Evolutionary conservation across 1,140 invertebrate genomes (phyloP).

Genomic region (Branchinecta lindahli): DNA sequence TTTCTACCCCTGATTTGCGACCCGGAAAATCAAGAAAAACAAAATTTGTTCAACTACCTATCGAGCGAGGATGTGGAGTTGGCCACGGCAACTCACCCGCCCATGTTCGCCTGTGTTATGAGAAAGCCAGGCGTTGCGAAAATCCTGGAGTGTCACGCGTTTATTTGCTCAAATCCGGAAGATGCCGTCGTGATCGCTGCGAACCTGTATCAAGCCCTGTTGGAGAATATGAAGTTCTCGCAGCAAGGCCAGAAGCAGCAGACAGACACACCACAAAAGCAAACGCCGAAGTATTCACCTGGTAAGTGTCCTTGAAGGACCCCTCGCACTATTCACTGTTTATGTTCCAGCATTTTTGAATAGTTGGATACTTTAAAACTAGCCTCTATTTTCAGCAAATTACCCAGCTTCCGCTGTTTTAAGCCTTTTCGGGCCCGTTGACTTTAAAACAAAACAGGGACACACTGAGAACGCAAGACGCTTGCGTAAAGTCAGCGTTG

Average conservation of each 20-base stretch:
- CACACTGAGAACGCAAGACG: too few relatives aligned
- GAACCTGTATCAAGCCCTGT: conserved; percentile 66
- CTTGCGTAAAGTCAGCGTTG: too few relatives aligned
- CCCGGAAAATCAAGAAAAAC: conserved; percentile 56
- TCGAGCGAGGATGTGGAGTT: conserved; percentile 35
- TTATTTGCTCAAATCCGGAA: conserved; percentile 59
- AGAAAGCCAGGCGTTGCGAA: conserved; percentile 50
- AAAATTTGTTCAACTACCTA: conserved; percentile 41
- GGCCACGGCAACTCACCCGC: conserved; percentile 43
- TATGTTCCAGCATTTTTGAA: too few relatives aligned
- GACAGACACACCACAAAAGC: conserved; percentile 3
- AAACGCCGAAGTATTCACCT: conserved; percentile 19
- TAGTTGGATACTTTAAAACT: too few relatives aligned
- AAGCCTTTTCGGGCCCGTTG: too few relatives aligned
- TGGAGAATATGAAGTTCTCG: conserved; percentile 46
- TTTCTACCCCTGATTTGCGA: conserved; percentile 73
- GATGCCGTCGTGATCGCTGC: conserved; percentile 78
- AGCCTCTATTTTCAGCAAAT: too few relatives aligned
- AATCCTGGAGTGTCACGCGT: conserved; percentile 73
- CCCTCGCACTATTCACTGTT: too few relatives aligned
- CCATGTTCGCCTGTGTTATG: conserved; percentile 81
- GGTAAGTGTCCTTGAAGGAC: too few relatives aligned
- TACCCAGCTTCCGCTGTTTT: too few relatives aligned
- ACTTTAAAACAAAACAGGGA: too few relatives aligned
- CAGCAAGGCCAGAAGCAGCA: not conserved